A percentile compares a stretch with the other conserved stretches of the same genome.
Evolutionary conservation across 2,113 vertebrate genomes (phyloP).

Genomic region (Glareola pratincola): DNA sequence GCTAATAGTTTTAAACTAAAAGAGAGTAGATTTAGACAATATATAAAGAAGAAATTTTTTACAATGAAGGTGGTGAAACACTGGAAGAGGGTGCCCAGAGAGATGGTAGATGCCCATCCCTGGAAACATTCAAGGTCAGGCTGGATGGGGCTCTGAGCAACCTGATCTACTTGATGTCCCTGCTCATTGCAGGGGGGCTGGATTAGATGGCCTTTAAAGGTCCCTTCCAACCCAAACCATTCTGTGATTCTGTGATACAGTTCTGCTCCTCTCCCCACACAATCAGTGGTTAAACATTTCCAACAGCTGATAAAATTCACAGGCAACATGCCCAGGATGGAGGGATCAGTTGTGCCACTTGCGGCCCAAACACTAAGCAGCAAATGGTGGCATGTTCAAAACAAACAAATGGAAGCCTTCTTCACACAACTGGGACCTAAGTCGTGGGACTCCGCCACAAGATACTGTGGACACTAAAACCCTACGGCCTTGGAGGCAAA

Average conservation of each 20-base stretch:
- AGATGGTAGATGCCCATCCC: not conserved
- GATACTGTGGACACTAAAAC: not conserved
- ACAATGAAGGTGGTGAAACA: not conserved
- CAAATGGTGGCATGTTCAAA: not conserved
- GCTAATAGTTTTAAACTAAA: not conserved
- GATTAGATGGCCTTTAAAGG: not conserved
- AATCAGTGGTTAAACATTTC: accelerated
- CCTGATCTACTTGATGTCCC: not conserved
- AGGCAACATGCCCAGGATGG: accelerated
- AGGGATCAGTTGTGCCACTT: not conserved
- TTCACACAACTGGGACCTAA: not conserved
- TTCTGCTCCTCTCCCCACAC: not conserved
- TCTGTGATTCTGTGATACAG: not conserved
- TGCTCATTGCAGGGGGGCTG: not conserved
- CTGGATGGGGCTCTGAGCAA: not conserved
- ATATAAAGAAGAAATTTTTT: not conserved
- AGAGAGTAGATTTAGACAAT: not conserved
- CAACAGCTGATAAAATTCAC: not conserved
- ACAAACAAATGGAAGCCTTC: accelerated
- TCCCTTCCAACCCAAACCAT: not conserved
- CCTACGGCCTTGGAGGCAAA: not conserved
- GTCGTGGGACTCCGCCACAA: not conserved
- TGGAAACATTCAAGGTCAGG: not conserved
- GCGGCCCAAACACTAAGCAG: not conserved
- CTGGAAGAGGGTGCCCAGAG: not conserved